These are phyloP conservation scores for Cettia cetti DNA, from an alignment of 2,113 vertebrate genomes.

Conservation along the genomic window DNA sequence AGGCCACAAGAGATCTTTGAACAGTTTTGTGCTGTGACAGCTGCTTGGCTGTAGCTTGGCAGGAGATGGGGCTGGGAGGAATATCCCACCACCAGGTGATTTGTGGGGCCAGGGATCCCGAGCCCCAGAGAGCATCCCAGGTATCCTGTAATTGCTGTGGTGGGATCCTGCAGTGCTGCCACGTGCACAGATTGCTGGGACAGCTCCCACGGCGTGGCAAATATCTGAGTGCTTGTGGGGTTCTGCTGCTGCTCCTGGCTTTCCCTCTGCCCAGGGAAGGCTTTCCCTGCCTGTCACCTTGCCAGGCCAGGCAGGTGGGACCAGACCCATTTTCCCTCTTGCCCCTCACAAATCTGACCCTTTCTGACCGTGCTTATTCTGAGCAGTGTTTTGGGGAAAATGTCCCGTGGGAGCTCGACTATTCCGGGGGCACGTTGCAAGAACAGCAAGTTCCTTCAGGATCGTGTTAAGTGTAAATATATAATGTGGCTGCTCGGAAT, in stretches of 20 bases:
- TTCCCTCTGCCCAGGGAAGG: neutral
- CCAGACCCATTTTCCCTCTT: neutral
- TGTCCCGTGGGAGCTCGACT: neutral
- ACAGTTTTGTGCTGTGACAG: rapidly evolving
- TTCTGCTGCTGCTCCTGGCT: neutral
- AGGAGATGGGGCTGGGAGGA: neutral
- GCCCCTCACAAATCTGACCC: too few species aligned
- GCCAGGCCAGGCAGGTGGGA: neutral
- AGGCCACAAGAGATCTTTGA: neutral
- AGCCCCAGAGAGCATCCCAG: neutral
- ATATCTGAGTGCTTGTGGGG: rapidly evolving
- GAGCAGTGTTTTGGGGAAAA: neutral
- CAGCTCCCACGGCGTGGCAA: rapidly evolving
- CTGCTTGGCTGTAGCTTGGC: neutral
- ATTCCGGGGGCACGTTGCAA: rapidly evolving
- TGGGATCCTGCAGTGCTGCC: neutral
- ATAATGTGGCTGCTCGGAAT: neutral
- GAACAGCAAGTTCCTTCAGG: neutral
- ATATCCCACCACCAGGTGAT: rapidly evolving
- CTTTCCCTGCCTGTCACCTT: neutral
- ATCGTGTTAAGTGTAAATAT: neutral
- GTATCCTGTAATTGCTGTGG: rapidly evolving
- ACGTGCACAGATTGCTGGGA: rapidly evolving
- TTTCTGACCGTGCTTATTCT: neutral
- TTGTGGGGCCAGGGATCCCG: neutral